Base-by-base conservation (phyloP, 1,140 invertebrate genomes). In the Diabrotica virgifera region DNA sequence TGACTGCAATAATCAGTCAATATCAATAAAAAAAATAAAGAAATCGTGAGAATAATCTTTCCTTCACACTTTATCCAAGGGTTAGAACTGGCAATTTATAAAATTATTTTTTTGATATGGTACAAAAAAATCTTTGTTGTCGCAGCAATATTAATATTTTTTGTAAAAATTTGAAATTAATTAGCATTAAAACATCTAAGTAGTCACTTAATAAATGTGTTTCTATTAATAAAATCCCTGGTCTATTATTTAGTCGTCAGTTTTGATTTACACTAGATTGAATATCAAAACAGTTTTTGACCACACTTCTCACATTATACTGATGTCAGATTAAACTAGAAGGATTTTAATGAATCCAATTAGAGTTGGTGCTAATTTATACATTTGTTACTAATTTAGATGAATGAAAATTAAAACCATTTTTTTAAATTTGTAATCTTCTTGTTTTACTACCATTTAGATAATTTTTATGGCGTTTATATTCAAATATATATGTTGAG, bases 211-310 rank as follows among this genome's bases (percentile, higher is more conserved):
- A 52, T 10, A 14, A 52, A 52, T 52, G 5, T 12, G 5, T n/a
- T 5, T n/a, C n/a, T 14, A 52, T 55, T 14, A 36, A 55, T 5
- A 55, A 24, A 55, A 52, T 52, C 14, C 24, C 53, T 55, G 35
- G 53, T 55, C 13, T 24, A 55, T 55, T 54, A 62, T 54, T 38
- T 50, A 37, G 24, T 35, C 6, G 36, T 7, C 13, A 11, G 60
- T 62, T 36, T 62, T 37, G 35, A 38, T 62, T 62, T 62, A 53
- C 60, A 10, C 13, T n/a, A 54, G 13, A 62, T 62, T 52, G 36
- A 37, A 54, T 62, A 38, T 62, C 60, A 62, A 54, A 62, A 62
- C 52, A 62, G 37, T 62, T 24, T 60, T 60, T 62, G 37, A 62
- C 60, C 60, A 40, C 60, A 62, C 38, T 50, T 50, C 58, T 59